Base-by-base conservation (phyloP, 2,888 invertebrate species). In the Cataglyphis cursor region DNA sequence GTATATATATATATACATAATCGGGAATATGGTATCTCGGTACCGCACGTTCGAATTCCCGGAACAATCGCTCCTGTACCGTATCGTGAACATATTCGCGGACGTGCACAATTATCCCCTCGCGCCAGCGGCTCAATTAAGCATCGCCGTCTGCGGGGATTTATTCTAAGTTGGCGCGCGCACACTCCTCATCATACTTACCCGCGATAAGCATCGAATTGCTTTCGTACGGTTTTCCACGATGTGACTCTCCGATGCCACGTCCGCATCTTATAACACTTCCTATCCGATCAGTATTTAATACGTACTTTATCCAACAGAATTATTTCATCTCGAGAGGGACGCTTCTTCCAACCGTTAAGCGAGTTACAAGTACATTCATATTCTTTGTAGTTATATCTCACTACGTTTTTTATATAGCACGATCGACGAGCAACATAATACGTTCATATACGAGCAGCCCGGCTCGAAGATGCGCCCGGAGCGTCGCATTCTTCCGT, bases 81-180 rank as follows among this genome's bases (percentile, higher is more conserved):
- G 83, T 88, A 88, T 87, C 76, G 89, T 88, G 81, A 87, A 88
- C 88, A 88, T 87, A 87, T 78, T 83, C 84, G 85, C 87, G 82
- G 85, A 89, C 84, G 88, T 85, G 84, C 88, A 87, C 89, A 89
- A 89, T 89, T 89, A 89, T 89, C 87, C 85, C 86, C 85, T 35
- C 81, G 85, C 81, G 86, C 82, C 86, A 66, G 78, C 82, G 84
- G 84, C 84, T 89, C 88, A 88, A 89, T 89, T 89, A 89, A 89
- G 68, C 85, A 85, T 87, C 83, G 85, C 83, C 62, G 84, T 74
- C 84, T 57, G 48, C 57, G 72, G 73, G 76, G 82, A 83, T 89
- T 88, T 88, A 89, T 89, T 85, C 82, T 8, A 28, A 54, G 24
- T 76, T 54, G 15, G 21, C 41, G 41, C 24, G 73, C 76, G 73